These are phyloP conservation scores for Eupeodes luniger DNA, from an alignment of 2,888 invertebrate species.

Conservation along the genomic window DNA sequence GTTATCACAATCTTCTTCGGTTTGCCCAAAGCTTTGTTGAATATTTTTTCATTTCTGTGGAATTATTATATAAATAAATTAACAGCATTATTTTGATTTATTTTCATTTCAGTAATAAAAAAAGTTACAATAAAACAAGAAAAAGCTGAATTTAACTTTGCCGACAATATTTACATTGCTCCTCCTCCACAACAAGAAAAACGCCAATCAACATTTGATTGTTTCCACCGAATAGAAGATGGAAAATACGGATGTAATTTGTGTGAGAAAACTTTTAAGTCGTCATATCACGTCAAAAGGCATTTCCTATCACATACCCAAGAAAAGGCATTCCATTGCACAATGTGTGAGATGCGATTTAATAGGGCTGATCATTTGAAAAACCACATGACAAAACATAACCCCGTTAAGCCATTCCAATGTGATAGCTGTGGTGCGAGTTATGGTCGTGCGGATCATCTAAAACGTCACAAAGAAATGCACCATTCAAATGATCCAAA, in stretches of 20 bases:
- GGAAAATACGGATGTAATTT: constrained; percentile 24
- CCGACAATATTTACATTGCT: neutral
- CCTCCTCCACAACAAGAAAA: neutral
- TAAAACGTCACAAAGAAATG: constrained; percentile 80
- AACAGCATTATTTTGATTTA: neutral
- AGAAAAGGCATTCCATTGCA: constrained; percentile 31
- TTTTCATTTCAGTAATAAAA: neutral
- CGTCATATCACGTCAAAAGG: constrained; percentile 24
- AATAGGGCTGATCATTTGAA: constrained; percentile 85
- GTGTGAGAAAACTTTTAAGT: constrained; percentile 33
- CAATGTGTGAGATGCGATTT: constrained; percentile 28
- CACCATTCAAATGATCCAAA: constrained; percentile 78
- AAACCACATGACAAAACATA: constrained; percentile 85
- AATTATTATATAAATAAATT: too few species aligned
- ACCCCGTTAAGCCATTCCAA: constrained; percentile 83
- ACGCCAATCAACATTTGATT: neutral
- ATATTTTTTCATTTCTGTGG: too few species aligned
- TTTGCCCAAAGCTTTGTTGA: too few species aligned
- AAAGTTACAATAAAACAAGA: constrained; percentile 24
- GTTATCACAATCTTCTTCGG: too few species aligned
- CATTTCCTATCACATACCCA: constrained; percentile 41
- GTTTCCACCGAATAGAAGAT: constrained; percentile 4
- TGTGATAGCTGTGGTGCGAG: constrained; percentile 80
- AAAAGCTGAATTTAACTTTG: neutral
- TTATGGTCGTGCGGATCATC: constrained; percentile 79